Evolutionary conservation across 2,888 invertebrate species (phyloP).

Genomic region (Drosophila silvestris): DNA sequence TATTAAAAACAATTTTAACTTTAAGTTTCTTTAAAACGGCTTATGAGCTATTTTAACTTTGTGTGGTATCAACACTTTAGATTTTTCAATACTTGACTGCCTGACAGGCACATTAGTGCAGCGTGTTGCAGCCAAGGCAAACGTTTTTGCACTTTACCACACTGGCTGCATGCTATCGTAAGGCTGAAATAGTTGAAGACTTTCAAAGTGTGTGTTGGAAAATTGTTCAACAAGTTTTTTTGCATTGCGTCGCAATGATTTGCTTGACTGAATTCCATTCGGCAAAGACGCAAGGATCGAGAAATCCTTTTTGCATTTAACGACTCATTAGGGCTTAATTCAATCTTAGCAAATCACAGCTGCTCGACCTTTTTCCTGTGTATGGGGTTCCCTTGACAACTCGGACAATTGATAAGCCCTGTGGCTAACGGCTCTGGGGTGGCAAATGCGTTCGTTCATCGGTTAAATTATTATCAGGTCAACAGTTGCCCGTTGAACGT

Average conservation of each 20-base stretch:
- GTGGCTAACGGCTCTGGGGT: constrained; percentile 24
- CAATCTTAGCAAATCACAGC: constrained; percentile 56
- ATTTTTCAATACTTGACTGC: constrained; percentile 1
- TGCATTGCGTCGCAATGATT: constrained; percentile 28
- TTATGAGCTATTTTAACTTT: background rate
- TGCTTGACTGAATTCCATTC: constrained; percentile 6
- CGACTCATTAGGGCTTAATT: constrained; percentile 75
- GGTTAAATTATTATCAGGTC: constrained; percentile 79
- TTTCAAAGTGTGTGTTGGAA: constrained; percentile 4
- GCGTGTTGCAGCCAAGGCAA: constrained; percentile 16
- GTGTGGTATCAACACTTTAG: background rate
- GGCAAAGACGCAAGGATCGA: background rate
- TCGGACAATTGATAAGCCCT: constrained; percentile 52
- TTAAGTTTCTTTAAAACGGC: background rate
- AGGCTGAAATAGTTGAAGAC: background rate
- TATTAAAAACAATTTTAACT: background rate
- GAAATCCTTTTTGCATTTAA: constrained; percentile 40
- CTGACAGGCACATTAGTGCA: constrained; percentile 10
- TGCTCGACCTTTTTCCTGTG: constrained; percentile 15
- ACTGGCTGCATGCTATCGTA: constrained; percentile 18
- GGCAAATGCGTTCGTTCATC: constrained; percentile 48
- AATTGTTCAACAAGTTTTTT: constrained; percentile 72
- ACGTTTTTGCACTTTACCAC: constrained; percentile 49
- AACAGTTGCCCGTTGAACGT: constrained; percentile 49
- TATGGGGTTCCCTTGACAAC: constrained; percentile 10